Conservation (phyloP, 2,888 invertebrate species). For the Anthrax anthrax region DNA sequence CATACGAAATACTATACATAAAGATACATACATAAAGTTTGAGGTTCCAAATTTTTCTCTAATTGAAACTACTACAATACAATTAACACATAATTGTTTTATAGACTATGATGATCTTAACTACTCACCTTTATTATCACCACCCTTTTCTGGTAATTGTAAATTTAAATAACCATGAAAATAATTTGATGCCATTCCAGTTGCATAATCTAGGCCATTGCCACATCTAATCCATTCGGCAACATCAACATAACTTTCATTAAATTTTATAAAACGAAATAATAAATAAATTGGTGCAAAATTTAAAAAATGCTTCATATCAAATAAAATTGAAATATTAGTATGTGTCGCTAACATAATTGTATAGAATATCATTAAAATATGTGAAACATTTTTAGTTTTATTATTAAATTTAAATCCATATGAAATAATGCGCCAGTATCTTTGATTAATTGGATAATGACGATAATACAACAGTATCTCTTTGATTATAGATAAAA, state of each 20-base stretch:
- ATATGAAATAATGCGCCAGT: background rate
- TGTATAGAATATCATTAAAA: background rate
- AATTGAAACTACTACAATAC: background rate
- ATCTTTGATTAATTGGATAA: background rate
- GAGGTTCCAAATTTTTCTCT: too few species aligned
- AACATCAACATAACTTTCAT: constrained; percentile 17
- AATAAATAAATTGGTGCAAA: constrained; percentile 2
- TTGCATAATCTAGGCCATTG: constrained; percentile 25
- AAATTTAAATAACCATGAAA: constrained; percentile 26
- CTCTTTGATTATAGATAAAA: background rate
- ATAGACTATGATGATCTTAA: background rate
- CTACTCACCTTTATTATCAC: constrained; percentile 5
- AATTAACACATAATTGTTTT: background rate
- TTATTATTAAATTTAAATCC: background rate
- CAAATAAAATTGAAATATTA: background rate
- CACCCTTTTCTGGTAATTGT: constrained; percentile 16
- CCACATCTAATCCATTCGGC: constrained; percentile 20
- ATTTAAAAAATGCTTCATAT: background rate
- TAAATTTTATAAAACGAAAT: constrained; percentile 8
- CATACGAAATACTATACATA: too few species aligned
- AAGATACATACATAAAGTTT: too few species aligned
- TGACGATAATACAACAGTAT: background rate
- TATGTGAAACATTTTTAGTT: background rate
- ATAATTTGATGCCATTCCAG: constrained; percentile 29
- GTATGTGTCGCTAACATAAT: background rate